Evolutionary conservation across 1,140 invertebrate species (phyloP).

Genomic region (Gonatopus flavifemur): DNA sequence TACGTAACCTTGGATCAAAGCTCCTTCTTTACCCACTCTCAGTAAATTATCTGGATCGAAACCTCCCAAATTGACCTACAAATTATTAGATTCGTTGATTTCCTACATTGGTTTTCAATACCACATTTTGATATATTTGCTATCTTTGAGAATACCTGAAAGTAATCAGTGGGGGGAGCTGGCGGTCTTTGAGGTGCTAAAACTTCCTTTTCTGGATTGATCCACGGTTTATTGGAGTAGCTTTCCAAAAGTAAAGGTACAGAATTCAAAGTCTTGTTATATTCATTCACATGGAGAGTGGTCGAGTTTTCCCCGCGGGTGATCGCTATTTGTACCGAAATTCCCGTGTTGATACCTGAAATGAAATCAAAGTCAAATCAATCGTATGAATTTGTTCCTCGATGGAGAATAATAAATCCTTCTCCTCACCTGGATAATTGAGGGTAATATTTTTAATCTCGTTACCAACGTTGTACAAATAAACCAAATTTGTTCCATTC

Average conservation of each 20-base stretch:
- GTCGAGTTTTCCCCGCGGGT: conserved; percentile 72
- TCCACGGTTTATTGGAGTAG: conserved; percentile 82
- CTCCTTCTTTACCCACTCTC: conserved; percentile 61
- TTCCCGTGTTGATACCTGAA: conserved; percentile 72
- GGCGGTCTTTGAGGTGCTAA: conserved; percentile 81
- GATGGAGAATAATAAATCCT: not conserved
- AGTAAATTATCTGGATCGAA: conserved; percentile 75
- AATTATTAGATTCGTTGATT: conserved; percentile 3
- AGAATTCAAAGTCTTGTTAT: conserved; percentile 70
- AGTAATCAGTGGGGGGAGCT: conserved; percentile 81
- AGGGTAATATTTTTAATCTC: conserved; percentile 80
- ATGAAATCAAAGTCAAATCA: conserved; percentile 12
- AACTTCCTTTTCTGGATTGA: conserved; percentile 81
- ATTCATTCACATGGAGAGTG: conserved; percentile 81
- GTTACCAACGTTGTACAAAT: conserved; percentile 80
- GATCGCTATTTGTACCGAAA: conserved; percentile 83
- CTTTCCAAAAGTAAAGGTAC: conserved; percentile 71
- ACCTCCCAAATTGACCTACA: conserved; percentile 79
- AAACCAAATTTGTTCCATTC: conserved; percentile 72
- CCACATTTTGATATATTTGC: not conserved
- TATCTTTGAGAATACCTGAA: conserved; percentile 59
- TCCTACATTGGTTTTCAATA: conserved; percentile 12
- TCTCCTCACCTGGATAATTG: conserved; percentile 61
- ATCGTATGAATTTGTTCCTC: not conserved
- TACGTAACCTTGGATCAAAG: conserved; percentile 72